Evolutionary conservation across 1,140 invertebrate genomes (phyloP).

Genomic region (Zophobas morio): DNA sequence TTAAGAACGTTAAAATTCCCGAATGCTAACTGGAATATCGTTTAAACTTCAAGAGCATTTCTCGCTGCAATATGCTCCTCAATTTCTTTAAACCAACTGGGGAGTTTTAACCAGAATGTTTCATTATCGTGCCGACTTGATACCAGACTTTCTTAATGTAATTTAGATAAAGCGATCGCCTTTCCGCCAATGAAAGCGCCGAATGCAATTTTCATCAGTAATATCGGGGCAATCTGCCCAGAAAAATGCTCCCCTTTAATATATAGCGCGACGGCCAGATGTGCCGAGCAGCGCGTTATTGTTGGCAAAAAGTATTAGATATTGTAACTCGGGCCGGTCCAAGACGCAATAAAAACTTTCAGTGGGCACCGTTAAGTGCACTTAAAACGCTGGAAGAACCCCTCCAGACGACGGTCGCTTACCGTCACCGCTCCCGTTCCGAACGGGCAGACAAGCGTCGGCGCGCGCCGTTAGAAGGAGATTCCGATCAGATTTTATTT

Average conservation of each 20-base stretch:
- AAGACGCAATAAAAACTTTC: slow-evolving; percentile 29
- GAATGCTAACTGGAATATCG: slow-evolving; percentile 51
- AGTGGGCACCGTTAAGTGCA: slow-evolving; percentile 33
- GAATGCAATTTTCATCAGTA: slow-evolving; percentile 45
- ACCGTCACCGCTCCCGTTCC: too few relatives aligned
- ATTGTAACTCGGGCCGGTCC: slow-evolving; percentile 13
- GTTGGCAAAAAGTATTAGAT: background rate
- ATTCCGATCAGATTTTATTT: too few relatives aligned
- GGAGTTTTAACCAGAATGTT: slow-evolving; percentile 41
- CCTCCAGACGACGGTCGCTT: too few relatives aligned
- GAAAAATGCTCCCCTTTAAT: slow-evolving; percentile 33
- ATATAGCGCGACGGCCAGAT: slow-evolving; percentile 18
- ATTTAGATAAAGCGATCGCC: slow-evolving; percentile 48
- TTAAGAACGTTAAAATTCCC: slow-evolving; percentile 52
- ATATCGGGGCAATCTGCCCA: background rate
- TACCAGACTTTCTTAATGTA: slow-evolving; percentile 43
- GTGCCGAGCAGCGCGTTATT: slow-evolving; percentile 12
- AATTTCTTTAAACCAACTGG: slow-evolving; percentile 46
- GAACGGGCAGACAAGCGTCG: too few relatives aligned
- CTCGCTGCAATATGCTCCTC: slow-evolving; percentile 49
- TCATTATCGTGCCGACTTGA: slow-evolving; percentile 45
- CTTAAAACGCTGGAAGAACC: background rate
- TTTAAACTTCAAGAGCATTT: slow-evolving; percentile 48
- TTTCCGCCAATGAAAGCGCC: slow-evolving; percentile 28
- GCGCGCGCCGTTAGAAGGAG: too few relatives aligned